Evolutionary conservation across 2,888 invertebrate species (phyloP), one percentile per base, ranked within the genome.

Genomic region (Schizaphis graminum): DNA sequence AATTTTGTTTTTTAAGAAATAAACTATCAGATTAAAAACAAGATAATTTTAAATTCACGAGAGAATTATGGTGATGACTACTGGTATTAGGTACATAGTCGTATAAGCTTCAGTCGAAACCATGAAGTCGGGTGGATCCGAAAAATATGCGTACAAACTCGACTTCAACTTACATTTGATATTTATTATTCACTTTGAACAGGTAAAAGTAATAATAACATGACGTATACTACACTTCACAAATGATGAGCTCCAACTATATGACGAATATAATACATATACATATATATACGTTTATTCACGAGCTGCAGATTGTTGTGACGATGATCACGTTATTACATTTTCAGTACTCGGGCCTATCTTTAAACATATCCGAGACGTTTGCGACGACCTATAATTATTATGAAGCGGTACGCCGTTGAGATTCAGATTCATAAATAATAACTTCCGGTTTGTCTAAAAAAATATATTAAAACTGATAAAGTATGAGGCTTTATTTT

Each of bases 371-470:
- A 5, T 67, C 67, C n/a, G 67, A 67, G 16, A 53, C n/a, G 4
- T 16, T 4, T 67, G 1, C 16, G 77, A 35, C 35, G 21, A 35
- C 35, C 35, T 35, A 35, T 35, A 77, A 8, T 77, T 21, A 35
- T 35, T 77, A 77, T 35, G 35, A 8, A 24, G 21, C 21, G 35
- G 77, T 77, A 35, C 16, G 2, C 77, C 21, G 77, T 35, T 1
- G 35, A 77, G 1, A 53, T 53, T 77, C 35, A 8, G 8, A 77
- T 67, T 16, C 21, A 77, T 77, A 87, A 87, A 87, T n/a, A 87
- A 35, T 87, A 92, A 47, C 2, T n/a, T 61, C 92, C 92, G 3
- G 47, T 87, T 35, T 92, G 26, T 7, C 92, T 92, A 87, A 86
- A 86, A 85, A 57, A 91, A 49, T 26, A 44, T n/a, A 56, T 35